These are phyloP conservation scores for Corella eumyota DNA, from an alignment of 23 tunicate species.

Conservation along the genomic window DNA sequence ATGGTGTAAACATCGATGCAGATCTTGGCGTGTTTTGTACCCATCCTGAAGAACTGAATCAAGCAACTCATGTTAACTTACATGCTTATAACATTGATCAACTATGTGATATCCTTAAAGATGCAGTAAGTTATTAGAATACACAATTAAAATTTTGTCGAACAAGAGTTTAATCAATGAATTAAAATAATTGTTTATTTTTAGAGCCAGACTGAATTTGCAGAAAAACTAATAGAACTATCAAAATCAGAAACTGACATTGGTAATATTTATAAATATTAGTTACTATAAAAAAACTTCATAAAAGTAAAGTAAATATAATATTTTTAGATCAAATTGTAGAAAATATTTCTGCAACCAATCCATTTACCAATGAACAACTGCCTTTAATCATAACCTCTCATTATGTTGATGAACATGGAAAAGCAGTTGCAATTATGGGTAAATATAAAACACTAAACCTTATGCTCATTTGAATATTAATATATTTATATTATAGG, in stretches of 20 bases:
- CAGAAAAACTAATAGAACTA: too few relatives aligned
- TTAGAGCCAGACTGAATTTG: too few relatives aligned
- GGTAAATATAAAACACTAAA: slow-evolving; percentile 11
- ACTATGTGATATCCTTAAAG: slow-evolving; percentile 16
- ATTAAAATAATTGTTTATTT: too few relatives aligned
- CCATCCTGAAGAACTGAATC: slow-evolving; percentile 36
- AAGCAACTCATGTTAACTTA: slow-evolving; percentile 51
- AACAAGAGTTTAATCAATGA: too few relatives aligned
- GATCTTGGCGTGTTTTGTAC: slow-evolving; percentile 53
- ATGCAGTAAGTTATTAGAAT: slow-evolving; percentile 18
- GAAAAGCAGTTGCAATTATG: slow-evolving; percentile 17
- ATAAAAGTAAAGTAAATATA: background rate
- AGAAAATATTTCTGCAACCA: slow-evolving; percentile 8
- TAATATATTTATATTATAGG: background rate
- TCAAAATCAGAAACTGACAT: too few relatives aligned
- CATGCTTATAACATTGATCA: slow-evolving; percentile 17
- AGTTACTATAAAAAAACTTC: background rate
- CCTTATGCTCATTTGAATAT: background rate
- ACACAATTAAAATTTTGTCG: background rate
- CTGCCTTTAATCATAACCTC: slow-evolving; percentile 46
- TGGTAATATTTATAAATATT: too few relatives aligned
- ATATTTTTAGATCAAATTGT: slow-evolving; percentile 5
- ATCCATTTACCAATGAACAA: slow-evolving; percentile 38
- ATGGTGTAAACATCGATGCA: slow-evolving; percentile 6
- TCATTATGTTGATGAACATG: slow-evolving; percentile 15